phyloP scores from a whole-genome alignment of 2,888 invertebrate species.

The Diplazon laetatorius region DNA sequence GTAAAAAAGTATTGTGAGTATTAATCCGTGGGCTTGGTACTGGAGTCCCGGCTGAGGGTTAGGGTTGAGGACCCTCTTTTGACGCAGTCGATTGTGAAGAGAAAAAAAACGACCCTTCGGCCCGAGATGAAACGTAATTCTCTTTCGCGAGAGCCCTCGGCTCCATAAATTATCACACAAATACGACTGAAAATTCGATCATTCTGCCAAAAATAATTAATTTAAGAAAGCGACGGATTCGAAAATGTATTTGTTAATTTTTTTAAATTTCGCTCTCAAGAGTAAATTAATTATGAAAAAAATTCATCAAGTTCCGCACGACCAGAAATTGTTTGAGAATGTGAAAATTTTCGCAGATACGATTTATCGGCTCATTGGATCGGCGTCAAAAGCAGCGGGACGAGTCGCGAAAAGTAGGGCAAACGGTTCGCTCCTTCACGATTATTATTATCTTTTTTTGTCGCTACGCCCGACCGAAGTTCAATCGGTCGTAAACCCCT shows the following conservation, averaged over 20 bases:
- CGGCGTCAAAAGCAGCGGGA: conserved; percentile 53
- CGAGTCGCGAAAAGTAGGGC: conserved; percentile 59
- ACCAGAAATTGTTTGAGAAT: neutral
- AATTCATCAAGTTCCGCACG: neutral
- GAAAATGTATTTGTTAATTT: neutral
- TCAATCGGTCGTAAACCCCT: conserved; percentile 60
- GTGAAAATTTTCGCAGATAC: conserved; percentile 60
- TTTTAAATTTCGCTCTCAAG: neutral
- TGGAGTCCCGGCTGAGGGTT: neutral
- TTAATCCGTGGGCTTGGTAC: neutral
- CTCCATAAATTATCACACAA: conserved; percentile 22
- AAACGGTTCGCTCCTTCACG: conserved; percentile 41
- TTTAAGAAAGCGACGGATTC: neutral
- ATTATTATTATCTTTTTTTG: conserved; percentile 34
- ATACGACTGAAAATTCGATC: conserved; percentile 3
- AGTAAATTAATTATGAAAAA: neutral
- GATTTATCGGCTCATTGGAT: conserved; percentile 70
- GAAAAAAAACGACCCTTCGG: conserved; percentile 40
- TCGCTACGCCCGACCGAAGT: conserved; percentile 43
- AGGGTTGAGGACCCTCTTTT: conserved; percentile 26
- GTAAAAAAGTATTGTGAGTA: neutral
- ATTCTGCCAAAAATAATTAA: neutral
- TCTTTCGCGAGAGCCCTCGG: conserved; percentile 38
- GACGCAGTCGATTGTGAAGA: conserved; percentile 48
- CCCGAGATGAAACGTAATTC: conserved; percentile 36